Percentiles rank a stretch among this genome's conserved stretches.
These are phyloP conservation scores for Nomada fabriciana DNA, from an alignment of 2,888 invertebrate genomes.

Conservation along the genomic window DNA sequence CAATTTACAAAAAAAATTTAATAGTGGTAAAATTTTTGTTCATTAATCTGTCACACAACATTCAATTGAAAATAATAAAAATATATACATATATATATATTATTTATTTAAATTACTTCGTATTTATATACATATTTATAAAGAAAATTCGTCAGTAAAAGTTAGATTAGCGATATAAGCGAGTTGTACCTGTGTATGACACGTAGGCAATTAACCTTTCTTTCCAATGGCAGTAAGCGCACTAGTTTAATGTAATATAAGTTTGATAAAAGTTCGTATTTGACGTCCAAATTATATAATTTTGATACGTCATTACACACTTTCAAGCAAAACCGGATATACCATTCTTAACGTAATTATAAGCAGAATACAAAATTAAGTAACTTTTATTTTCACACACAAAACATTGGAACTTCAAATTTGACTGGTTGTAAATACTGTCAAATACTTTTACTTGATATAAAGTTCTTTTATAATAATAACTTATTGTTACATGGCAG, in stretches of 20 bases:
- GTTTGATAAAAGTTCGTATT: constrained; percentile 17
- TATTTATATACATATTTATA: constrained; percentile 3
- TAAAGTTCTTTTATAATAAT: not conserved
- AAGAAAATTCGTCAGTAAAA: not conserved
- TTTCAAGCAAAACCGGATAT: not conserved
- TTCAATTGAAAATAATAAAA: constrained; percentile 1
- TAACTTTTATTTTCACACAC: not conserved
- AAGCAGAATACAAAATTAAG: not conserved
- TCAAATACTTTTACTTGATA: not conserved
- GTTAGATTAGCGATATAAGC: not conserved
- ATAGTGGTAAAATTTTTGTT: constrained; percentile 3
- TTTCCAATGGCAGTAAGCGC: not conserved
- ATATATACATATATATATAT: not conserved
- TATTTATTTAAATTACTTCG: not conserved
- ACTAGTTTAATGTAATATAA: constrained; percentile 46
- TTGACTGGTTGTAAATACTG: not conserved
- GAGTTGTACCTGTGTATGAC: constrained; percentile 38
- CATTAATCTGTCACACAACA: not conserved
- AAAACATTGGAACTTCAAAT: not conserved
- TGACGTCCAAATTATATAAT: constrained; percentile 64
- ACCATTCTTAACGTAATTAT: not conserved
- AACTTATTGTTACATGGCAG: constrained; percentile 11
- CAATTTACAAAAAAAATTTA: not conserved
- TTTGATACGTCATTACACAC: constrained; percentile 48
- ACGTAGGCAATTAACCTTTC: constrained; percentile 46